phyloP scores from a whole-genome alignment of 53 echinoderm and acorn worm species.

The Astropecten irregularis region DNA sequence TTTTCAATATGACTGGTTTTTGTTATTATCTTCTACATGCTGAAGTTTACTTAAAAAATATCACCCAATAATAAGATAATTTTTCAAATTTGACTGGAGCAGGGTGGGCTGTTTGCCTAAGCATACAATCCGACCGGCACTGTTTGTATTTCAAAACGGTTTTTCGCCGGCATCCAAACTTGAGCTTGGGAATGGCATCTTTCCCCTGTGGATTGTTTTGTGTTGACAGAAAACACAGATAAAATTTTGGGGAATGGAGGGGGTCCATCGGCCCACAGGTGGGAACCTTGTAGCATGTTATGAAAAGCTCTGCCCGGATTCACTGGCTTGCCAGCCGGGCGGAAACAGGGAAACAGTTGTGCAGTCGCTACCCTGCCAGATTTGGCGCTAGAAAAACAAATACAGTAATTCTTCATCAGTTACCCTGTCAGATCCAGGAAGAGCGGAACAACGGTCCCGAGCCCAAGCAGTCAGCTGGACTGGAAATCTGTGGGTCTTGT shows the following conservation, averaged over 20 bases:
- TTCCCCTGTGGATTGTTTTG: background rate
- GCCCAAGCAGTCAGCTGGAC: background rate
- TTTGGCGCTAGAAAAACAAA: constrained; percentile 42
- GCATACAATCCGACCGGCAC: background rate
- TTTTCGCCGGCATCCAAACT: background rate
- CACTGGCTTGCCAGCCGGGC: background rate
- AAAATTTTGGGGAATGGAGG: constrained; percentile 4
- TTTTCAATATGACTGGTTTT: too few relatives aligned
- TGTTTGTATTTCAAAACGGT: constrained; percentile 18
- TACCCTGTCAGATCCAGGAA: background rate
- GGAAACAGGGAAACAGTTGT: constrained; percentile 57
- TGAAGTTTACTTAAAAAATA: constrained; percentile 35
- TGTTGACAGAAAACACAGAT: background rate
- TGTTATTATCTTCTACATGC: too few relatives aligned
- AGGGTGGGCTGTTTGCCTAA: constrained; percentile 16
- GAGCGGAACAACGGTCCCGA: background rate
- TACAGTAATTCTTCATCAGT: constrained; percentile 56
- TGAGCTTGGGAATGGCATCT: too few relatives aligned
- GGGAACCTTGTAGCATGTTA: constrained; percentile 3
- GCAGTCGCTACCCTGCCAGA: constrained; percentile 20
- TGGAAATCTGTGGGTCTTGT: background rate
- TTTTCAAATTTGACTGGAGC: background rate
- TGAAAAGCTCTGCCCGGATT: constrained; percentile 44
- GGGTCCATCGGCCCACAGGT: constrained; percentile 17
- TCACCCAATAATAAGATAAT: background rate